phyloP scores from a whole-genome alignment of 2,797 vertebrate species.

The Serranus cabrilla region DNA sequence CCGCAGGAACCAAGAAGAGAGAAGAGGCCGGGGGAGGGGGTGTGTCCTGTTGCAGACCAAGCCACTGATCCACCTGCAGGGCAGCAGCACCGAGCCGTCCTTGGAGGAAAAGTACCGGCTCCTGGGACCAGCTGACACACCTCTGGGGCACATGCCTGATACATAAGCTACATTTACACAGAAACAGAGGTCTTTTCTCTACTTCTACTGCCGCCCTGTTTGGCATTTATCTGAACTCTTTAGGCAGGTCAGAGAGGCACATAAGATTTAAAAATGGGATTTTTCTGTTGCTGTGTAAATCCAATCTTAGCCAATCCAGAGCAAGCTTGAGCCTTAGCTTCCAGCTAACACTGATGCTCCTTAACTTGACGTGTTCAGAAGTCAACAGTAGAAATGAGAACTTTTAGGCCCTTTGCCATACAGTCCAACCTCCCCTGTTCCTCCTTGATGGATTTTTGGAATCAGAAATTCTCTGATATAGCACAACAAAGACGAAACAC shows the following conservation, averaged over 20 bases:
- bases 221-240: conserved; percentile 53
- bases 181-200: conserved; percentile 43
- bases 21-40: conserved; percentile 75
- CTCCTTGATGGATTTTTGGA: conserved; percentile 48
- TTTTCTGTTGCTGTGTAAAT: conserved; percentile 65
- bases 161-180: conserved; percentile 80
- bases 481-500: conserved; percentile 80
- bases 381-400: conserved; percentile 41
- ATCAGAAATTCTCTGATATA: conserved; percentile 75
- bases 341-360: conserved; percentile 57
- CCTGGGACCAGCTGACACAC: conserved; percentile 87
- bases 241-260: conserved; percentile 49
- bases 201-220: conserved; percentile 56
- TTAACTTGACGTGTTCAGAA: conserved; percentile 50
- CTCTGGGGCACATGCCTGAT: conserved; percentile 87
- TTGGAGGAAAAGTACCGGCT: conserved; percentile 90
- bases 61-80: conserved; percentile 90
- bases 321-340: conserved; percentile 65
- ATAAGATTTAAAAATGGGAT: conserved; percentile 34
- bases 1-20: conserved; percentile 90
- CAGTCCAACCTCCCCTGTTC: conserved; percentile 52
- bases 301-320: conserved; percentile 50
- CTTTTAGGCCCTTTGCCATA: conserved; percentile 57
- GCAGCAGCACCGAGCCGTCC: conserved; percentile 66
- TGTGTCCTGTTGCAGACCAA: conserved; percentile 89